phyloP scores from a whole-genome alignment of 2,797 vertebrate genomes.

The Halcyon chelicuti region DNA sequence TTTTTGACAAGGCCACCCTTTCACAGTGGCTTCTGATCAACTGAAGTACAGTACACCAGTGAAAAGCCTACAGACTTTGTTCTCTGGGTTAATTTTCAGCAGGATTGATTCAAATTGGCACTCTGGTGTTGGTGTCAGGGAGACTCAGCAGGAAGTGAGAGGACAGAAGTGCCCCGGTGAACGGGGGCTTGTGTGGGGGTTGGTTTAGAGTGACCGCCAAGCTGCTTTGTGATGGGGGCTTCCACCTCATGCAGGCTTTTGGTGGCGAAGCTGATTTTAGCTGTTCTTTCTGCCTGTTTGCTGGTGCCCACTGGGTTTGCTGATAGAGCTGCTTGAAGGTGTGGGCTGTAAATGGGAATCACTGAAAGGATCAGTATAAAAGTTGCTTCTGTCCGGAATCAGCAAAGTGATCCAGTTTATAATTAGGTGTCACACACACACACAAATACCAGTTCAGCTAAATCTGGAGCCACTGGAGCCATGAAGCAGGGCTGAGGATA shows the following conservation, averaged over 20 bases:
- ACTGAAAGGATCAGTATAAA: background rate
- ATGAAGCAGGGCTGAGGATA: background rate
- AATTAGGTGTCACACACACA: background rate
- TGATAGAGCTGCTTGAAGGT: rapidly evolving
- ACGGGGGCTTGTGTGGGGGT: background rate
- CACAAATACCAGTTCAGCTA: background rate
- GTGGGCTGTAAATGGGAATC: background rate
- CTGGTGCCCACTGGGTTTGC: background rate
- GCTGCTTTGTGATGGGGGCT: background rate
- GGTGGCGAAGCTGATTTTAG: background rate
- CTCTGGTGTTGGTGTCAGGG: background rate
- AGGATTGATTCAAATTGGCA: background rate
- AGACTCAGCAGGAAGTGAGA: background rate
- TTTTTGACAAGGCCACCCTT: background rate
- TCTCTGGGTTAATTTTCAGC: background rate
- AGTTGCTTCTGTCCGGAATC: background rate
- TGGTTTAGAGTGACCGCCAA: background rate
- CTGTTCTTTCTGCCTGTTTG: background rate
- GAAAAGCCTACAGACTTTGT: background rate
- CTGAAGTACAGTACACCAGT: background rate
- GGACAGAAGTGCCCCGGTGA: rapidly evolving
- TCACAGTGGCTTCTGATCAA: background rate
- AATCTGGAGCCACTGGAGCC: background rate
- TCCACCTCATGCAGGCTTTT: background rate
- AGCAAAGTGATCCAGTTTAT: background rate